These are phyloP conservation scores for Pollenia griseotomentosa DNA, from an alignment of 2,888 invertebrate genomes.

Conservation along the genomic window DNA sequence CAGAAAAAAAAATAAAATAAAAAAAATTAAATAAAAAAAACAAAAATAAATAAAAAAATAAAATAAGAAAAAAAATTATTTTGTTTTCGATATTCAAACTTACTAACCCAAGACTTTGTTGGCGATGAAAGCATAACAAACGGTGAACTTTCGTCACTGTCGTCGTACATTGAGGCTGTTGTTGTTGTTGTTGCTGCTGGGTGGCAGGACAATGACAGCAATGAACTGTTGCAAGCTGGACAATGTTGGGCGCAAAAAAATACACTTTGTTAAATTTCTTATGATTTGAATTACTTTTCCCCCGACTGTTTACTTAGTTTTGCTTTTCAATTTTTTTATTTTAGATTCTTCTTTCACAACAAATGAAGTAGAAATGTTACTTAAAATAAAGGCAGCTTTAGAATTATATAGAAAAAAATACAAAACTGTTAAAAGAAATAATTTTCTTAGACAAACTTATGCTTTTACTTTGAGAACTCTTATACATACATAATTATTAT, in stretches of 20 bases:
- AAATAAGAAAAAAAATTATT: too few relatives aligned
- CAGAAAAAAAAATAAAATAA: too few relatives aligned
- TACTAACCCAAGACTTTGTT: constrained; percentile 86
- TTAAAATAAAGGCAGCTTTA: constrained; percentile 25
- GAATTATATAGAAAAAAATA: constrained; percentile 6
- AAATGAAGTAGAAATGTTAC: constrained; percentile 56
- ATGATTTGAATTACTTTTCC: constrained; percentile 72
- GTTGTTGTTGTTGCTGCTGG: neutral
- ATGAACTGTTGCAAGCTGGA: neutral
- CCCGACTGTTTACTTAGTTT: constrained; percentile 44
- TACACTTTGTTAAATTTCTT: constrained; percentile 51
- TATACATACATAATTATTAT: constrained; percentile 24
- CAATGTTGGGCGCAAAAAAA: neutral
- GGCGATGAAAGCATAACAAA: constrained; percentile 89
- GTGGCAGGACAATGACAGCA: neutral
- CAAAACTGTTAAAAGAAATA: neutral
- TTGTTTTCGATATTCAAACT: constrained; percentile 37
- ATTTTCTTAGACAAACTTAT: constrained; percentile 37
- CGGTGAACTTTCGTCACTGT: constrained; percentile 88
- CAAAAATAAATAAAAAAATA: too few relatives aligned
- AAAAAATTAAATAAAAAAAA: too few relatives aligned
- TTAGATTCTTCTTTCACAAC: constrained; percentile 1
- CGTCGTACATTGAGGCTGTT: constrained; percentile 85
- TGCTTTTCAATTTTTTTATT: neutral
- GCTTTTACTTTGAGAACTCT: constrained; percentile 33